Evolutionary conservation across 2,888 invertebrate species (phyloP), one percentile per base, ranked within the genome.

Genomic region (Lamproptera curius): DNA sequence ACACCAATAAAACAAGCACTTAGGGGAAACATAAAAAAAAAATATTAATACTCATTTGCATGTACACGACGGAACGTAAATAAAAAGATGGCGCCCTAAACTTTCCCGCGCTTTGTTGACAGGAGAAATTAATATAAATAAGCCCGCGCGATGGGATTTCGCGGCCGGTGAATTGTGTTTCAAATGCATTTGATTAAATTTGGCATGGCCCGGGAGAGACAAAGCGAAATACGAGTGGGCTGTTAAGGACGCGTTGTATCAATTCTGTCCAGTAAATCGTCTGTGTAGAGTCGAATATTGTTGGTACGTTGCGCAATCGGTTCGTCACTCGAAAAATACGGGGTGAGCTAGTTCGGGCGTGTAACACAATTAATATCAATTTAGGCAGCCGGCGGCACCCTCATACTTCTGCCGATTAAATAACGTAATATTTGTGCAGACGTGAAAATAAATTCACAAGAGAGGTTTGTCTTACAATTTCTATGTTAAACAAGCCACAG

Each of bases 341-440:
- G 85, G 84, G 80, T 69, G 63, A 65, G 64, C 58, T 62, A 67
- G 59, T 70, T 65, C 68, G 73, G 73, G 76, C 70, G 72, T 67
- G 73, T 84, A 82, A 85, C 67, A 72, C 75, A 84, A 84, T 86
- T 84, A 84, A 85, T 85, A 84, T 82, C 81, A 85, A 85, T 86
- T 84, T 82, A 73, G 63, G 59, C 60, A 20, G 55, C 62, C 63
- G 60, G 58, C 71, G 71, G 76, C n/a, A 76, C 66, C 56, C 56
- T 54, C 50, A 58, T 60, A 62, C 61, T 61, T 63, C 43, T 62
- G 62, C 58, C 57, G 58, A 61, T 47, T 53, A 52, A 51, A 52
- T 46, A 55, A 58, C 56, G 54, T 46, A 50, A 53, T 52, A 44
- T 50, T 55, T 56, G 23, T 15, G 31, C 31, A 31, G 31, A 31